Base-by-base conservation (phyloP, 92 coral and sea anemone species). In the Pocillopora grandis region DNA sequence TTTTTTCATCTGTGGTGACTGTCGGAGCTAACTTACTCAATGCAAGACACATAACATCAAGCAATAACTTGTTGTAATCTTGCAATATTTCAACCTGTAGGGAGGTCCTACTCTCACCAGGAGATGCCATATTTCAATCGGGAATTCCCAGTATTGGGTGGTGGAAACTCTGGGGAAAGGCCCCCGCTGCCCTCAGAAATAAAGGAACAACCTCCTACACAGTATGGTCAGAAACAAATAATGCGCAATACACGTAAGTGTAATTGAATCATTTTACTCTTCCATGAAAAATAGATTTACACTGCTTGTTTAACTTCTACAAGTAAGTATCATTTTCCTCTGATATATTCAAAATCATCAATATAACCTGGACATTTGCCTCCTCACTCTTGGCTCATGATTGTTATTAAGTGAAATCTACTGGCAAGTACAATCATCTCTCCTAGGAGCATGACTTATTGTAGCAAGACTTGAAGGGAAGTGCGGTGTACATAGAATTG, bases 91-190 rank as follows among this genome's bases (percentile, higher is more conserved):
- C 5, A 3, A 42, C 33, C 85, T 88, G 9, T 56, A 97, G 99
- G 90, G 92, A 97, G 81, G 90, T 85, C 99, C 88, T 97, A 89
- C 93, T 97, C 98, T 89, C 99, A 91, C 97, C 99, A 97, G 90
- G 97, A 91, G 91, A 92, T 98, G 92, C 99, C 98, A 89, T 97
- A 97, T 92, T 97, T 97, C 99, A 97, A 95, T 94, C 99, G 93
- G 95, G 99, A 97, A 88, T 97, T 97, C 96, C 99, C 99, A 91
- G 91, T 93, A 67, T 90, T 97, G 89, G 96, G 96, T 94, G 99
- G 90, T 90, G 95, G 89, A 87, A 92, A 87, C 94, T 87, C 87
- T 85, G 96, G 97, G 83, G 98, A 91, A 58, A 80, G 80, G 87
- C 71, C 66, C 77, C 89, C 87, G 82, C 86, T 80, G 64, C 78